Percentiles rank a stretch among this genome's conserved stretches.
Conservation (phyloP, 2,888 invertebrate species). For the Limnephilus rhombicus region DNA sequence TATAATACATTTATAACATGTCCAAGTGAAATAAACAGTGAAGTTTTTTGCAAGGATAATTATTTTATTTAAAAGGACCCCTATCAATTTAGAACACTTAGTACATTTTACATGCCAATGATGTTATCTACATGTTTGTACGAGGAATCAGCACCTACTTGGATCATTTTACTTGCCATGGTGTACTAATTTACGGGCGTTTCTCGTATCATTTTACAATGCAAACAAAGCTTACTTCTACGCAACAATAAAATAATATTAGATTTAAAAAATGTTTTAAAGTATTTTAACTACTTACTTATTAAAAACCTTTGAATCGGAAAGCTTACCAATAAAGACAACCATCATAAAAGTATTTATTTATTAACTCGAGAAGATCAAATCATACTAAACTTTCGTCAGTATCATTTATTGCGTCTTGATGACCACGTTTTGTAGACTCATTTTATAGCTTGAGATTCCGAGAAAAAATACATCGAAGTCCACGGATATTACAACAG, state of each 20-base stretch:
- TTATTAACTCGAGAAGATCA: not conserved
- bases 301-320: not conserved
- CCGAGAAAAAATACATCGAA: not conserved
- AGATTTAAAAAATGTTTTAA: not conserved
- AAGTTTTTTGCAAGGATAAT: no score
- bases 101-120: not conserved
- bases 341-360: not conserved
- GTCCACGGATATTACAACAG: not conserved
- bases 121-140: not conserved
- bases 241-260: not conserved
- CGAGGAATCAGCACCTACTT: not conserved
- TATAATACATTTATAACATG: no score
- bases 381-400: not conserved
- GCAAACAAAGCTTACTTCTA: not conserved
- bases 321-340: not conserved
- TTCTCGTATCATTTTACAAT: not conserved
- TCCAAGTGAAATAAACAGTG: no score
- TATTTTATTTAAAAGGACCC: no score
- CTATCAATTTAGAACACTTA: no score
- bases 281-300: not conserved
- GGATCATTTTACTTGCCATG: not conserved
- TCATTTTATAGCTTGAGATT: not conserved
- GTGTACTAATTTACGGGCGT: no score
- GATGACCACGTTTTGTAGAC: not conserved
- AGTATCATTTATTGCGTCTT: not conserved